phyloP scores from a whole-genome alignment of 2,113 vertebrate species.

The Sterrhoptilus dennistouni region DNA sequence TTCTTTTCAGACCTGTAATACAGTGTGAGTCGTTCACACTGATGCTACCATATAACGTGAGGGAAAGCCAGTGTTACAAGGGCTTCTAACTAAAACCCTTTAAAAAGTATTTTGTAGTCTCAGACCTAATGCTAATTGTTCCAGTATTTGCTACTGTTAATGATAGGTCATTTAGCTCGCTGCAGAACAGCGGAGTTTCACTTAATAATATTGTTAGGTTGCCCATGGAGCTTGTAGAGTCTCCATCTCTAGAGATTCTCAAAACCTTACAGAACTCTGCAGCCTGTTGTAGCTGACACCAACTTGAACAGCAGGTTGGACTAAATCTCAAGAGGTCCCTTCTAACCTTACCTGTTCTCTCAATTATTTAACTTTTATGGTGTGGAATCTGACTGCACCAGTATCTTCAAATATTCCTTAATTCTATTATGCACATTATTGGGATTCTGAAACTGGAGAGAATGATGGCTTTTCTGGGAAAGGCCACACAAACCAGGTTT shows the following conservation, averaged over 20 bases:
- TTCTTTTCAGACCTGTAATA: neutral
- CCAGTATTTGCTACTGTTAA: neutral
- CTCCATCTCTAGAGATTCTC: neutral
- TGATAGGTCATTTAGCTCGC: neutral
- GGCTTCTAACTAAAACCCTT: neutral
- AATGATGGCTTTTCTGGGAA: constrained; percentile 88
- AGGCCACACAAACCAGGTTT: constrained; percentile 93
- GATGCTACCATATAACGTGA: neutral
- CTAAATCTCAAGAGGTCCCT: neutral
- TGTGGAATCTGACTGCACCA: neutral
- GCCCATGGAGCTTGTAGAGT: neutral
- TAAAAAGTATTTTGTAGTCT: neutral
- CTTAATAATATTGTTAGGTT: neutral
- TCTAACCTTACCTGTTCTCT: neutral
- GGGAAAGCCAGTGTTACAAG: neutral
- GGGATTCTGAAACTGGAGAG: constrained; percentile 90
- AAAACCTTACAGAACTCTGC: neutral
- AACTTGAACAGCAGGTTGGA: neutral
- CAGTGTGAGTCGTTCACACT: neutral
- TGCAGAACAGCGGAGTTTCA: neutral
- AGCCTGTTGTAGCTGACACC: neutral
- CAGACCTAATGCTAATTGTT: neutral
- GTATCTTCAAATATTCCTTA: constrained; percentile 70
- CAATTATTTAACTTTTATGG: neutral
- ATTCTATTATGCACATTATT: constrained; percentile 84